Percentiles rank a stretch among this genome's conserved stretches.
These are phyloP conservation scores for Bombylius major DNA, from an alignment of 2,888 invertebrate species.

Conservation along the genomic window DNA sequence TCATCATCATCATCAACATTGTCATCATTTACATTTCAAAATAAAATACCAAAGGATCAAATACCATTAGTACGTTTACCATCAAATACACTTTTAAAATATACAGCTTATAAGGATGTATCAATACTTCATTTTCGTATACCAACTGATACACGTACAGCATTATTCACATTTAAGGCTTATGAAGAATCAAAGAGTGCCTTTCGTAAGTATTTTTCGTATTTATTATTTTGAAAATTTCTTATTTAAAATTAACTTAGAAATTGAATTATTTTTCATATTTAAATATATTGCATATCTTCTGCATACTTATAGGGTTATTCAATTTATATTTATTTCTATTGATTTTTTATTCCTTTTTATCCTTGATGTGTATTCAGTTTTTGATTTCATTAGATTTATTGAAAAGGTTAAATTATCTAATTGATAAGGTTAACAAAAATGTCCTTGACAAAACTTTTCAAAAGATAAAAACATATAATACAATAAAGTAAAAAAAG, in stretches of 20 bases:
- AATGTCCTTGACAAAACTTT: too few relatives aligned
- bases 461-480: too few relatives aligned
- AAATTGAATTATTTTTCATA: background rate
- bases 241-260: background rate
- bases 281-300: background rate
- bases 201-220: slow-evolving; percentile 30
- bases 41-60: slow-evolving; percentile 23
- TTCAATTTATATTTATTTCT: too few relatives aligned
- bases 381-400: too few relatives aligned
- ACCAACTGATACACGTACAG: slow-evolving; percentile 39
- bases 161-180: slow-evolving; percentile 36
- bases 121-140: slow-evolving; percentile 45
- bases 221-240: background rate
- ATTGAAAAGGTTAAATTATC: too few relatives aligned
- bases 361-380: too few relatives aligned
- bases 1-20: slow-evolving; percentile 18
- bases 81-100: slow-evolving; percentile 39
- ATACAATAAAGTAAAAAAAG: too few relatives aligned
- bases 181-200: slow-evolving; percentile 36
- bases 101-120: slow-evolving; percentile 44
- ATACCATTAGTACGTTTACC: slow-evolving; percentile 35
- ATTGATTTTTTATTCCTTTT: too few relatives aligned
- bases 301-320: too few relatives aligned
- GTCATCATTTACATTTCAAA: slow-evolving; percentile 3
- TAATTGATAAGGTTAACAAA: too few relatives aligned